Percentiles rank a stretch among this genome's conserved stretches.
Evolutionary conservation across 2,888 invertebrate genomes (phyloP).

Genomic region (Tetragonula carbonaria): DNA sequence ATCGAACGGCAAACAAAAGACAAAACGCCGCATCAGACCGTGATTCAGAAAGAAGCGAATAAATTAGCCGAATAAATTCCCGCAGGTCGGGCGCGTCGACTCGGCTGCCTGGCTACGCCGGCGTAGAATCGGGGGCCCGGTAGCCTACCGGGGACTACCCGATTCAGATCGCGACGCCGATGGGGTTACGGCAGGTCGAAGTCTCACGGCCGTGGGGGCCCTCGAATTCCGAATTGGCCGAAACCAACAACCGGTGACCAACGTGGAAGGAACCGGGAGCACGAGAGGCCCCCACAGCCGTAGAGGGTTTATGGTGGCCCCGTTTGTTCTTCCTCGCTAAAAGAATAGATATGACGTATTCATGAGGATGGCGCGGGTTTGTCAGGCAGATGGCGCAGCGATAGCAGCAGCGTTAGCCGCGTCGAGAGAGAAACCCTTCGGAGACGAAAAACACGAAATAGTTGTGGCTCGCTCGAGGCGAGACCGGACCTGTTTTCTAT

Average conservation of each 20-base stretch:
- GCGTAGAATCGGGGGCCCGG: conserved; percentile 36
- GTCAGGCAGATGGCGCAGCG: conserved; percentile 79
- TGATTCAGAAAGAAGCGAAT: conserved; percentile 8
- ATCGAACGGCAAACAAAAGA: neutral
- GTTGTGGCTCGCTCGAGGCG: conserved; percentile 81
- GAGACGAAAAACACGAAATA: conserved; percentile 82
- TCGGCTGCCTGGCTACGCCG: neutral
- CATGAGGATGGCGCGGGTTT: conserved; percentile 79
- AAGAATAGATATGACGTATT: conserved; percentile 82
- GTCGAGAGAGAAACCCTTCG: conserved; percentile 64
- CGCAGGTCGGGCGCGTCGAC: neutral
- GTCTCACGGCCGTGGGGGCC: conserved; percentile 46
- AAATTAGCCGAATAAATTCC: conserved; percentile 20
- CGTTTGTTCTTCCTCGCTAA: conserved; percentile 54
- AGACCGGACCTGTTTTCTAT: conserved; percentile 83
- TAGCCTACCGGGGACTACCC: conserved; percentile 25
- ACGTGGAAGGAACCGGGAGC: conserved; percentile 35
- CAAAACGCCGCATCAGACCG: neutral
- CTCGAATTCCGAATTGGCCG: conserved; percentile 64
- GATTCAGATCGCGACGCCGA: conserved; percentile 45
- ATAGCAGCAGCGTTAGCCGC: conserved; percentile 62
- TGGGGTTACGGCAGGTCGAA: conserved; percentile 60
- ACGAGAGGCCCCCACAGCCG: conserved; percentile 25
- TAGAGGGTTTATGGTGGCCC: conserved; percentile 71
- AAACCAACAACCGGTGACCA: conserved; percentile 37